phyloP scores from a whole-genome alignment of 2,888 invertebrate species.

The Pammene aurita region DNA sequence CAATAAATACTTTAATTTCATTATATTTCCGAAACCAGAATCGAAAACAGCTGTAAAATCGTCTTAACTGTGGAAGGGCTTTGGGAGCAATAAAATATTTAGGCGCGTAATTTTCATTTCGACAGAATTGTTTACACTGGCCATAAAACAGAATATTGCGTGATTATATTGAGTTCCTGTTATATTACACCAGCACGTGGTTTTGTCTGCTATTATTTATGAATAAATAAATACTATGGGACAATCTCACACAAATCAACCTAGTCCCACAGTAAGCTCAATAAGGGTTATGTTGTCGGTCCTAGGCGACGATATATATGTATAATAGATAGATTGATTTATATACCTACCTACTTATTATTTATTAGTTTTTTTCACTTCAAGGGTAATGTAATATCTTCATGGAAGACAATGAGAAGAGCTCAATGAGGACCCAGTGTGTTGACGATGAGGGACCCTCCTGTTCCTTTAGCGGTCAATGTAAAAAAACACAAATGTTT shows the following conservation, averaged over 20 bases:
- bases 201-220: slow-evolving; percentile 18
- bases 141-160: slow-evolving; percentile 50
- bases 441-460: too few species aligned
- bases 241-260: too few species aligned
- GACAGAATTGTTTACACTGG: slow-evolving; percentile 52
- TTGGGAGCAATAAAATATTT: slow-evolving; percentile 50
- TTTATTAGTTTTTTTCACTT: too few species aligned
- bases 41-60: slow-evolving; percentile 53
- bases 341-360: too few species aligned
- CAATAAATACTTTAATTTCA: slow-evolving; percentile 27
- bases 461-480: too few species aligned
- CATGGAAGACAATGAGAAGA: neutral
- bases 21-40: slow-evolving; percentile 43
- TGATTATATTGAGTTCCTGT: slow-evolving; percentile 49
- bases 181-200: slow-evolving; percentile 15
- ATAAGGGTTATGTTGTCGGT: too few species aligned
- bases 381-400: neutral
- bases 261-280: too few species aligned
- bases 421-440: too few species aligned
- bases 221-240: too few species aligned
- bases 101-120: slow-evolving; percentile 54
- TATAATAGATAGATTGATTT: too few species aligned
- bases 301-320: too few species aligned
- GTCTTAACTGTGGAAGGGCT: slow-evolving; percentile 43
- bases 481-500: too few species aligned